A percentile compares a stretch with the other conserved stretches of the same genome.
Conservation (phyloP, 2,797 vertebrate genomes). For the Macropodus opercularis region DNA sequence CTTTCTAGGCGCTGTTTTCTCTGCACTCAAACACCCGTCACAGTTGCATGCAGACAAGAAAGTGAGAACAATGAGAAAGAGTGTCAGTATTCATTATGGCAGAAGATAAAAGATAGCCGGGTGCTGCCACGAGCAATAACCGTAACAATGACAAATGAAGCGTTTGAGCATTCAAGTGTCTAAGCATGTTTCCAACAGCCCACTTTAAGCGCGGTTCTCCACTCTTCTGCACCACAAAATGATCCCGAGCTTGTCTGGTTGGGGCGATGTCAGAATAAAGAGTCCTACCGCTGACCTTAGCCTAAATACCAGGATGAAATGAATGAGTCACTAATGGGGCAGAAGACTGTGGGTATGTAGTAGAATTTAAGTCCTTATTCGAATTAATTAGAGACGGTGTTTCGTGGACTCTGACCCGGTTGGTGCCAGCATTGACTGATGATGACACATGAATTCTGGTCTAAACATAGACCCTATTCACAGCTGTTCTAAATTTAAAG, state of each 20-base stretch:
- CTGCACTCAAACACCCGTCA: conserved; percentile 39
- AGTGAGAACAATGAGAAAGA: conserved; percentile 65
- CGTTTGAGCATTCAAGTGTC: conserved; percentile 69
- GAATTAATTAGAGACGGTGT: too few relatives aligned
- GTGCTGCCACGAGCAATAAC: conserved; percentile 70
- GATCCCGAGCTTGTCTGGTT: conserved; percentile 61
- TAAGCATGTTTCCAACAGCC: conserved; percentile 61
- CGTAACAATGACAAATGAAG: conserved; percentile 71
- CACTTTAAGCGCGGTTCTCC: conserved; percentile 62
- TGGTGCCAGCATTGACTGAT: too few relatives aligned
- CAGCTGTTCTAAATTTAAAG: conserved; percentile 1
- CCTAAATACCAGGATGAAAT: conserved; percentile 33
- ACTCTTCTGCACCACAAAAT: conserved; percentile 54
- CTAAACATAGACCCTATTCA: too few relatives aligned
- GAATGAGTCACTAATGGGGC: conserved; percentile 31
- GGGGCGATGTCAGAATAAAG: conserved; percentile 56
- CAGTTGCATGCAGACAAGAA: conserved; percentile 47
- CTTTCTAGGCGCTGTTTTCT: conserved; percentile 18
- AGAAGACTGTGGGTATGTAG: conserved; percentile 18
- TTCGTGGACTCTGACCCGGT: too few relatives aligned
- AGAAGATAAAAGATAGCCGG: conserved; percentile 70
- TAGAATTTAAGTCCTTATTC: background rate
- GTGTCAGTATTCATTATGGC: conserved; percentile 63
- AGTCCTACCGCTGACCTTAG: conserved; percentile 53
- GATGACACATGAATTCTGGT: too few relatives aligned